These are phyloP conservation scores for Colinus virginianus DNA, from an alignment of 2,113 vertebrate species.

Conservation along the genomic window DNA sequence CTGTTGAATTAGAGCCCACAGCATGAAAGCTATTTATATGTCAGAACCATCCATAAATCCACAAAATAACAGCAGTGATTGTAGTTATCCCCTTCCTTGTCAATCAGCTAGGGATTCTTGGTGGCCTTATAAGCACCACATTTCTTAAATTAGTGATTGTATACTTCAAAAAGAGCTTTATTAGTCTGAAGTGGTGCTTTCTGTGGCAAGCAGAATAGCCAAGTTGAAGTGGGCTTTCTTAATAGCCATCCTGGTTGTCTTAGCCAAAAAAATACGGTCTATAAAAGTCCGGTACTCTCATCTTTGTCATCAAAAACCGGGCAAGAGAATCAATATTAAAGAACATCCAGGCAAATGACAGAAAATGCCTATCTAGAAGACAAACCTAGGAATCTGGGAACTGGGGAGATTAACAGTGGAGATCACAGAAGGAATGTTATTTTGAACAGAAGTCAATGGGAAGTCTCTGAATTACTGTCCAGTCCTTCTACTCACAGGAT, in stretches of 20 bases:
- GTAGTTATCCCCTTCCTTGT: neutral
- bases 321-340: neutral
- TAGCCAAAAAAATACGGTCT: neutral
- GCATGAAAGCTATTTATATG: neutral
- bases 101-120: neutral
- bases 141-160: neutral
- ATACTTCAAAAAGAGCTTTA: neutral
- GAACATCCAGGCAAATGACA: neutral
- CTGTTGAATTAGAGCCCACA: neutral
- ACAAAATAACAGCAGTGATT: neutral
- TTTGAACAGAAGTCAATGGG: neutral
- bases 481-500: neutral
- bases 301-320: neutral
- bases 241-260: neutral
- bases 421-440: neutral
- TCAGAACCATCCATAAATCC: neutral
- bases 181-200: neutral
- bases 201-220: neutral
- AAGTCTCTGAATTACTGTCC: neutral
- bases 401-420: neutral
- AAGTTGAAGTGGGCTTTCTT: neutral
- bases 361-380: neutral
- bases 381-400: neutral
- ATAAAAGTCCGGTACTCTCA: neutral
- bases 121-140: neutral